These are phyloP conservation scores for Helostoma temminkii DNA, from an alignment of 2,797 vertebrate genomes.

Conservation along the genomic window DNA sequence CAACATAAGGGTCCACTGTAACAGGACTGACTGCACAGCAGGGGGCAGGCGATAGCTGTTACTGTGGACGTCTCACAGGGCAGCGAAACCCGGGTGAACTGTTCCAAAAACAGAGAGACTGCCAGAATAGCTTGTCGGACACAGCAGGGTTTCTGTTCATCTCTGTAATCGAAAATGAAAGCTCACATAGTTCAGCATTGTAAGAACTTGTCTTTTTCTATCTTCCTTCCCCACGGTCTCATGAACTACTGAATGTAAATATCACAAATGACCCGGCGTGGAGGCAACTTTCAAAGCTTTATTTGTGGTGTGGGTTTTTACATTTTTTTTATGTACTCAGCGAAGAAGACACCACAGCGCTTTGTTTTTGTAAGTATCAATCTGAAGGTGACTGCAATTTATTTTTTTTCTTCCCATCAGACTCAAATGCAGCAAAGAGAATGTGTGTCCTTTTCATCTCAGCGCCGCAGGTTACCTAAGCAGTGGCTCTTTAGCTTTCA, in stretches of 20 bases:
- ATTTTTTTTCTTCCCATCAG: conserved; percentile 30
- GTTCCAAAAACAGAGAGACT: conserved; percentile 36
- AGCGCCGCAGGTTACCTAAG: conserved; percentile 18
- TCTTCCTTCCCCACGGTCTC: conserved; percentile 53
- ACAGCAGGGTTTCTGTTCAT: conserved; percentile 27
- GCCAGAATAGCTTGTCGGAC: conserved; percentile 34
- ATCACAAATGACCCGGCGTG: conserved; percentile 50
- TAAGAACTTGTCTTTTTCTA: conserved; percentile 65
- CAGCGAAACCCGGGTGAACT: conserved; percentile 35
- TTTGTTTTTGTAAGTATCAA: conserved; percentile 50
- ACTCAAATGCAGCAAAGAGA: conserved; percentile 69
- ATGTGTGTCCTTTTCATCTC: conserved; percentile 66
- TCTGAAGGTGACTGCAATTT: conserved; percentile 35
- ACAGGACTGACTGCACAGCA: conserved; percentile 67
- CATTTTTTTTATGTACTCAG: conserved; percentile 26
- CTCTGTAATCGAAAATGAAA: conserved; percentile 45
- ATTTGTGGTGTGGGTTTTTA: conserved; percentile 58
- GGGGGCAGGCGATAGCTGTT: conserved; percentile 69
- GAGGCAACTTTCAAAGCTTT: conserved; percentile 78
- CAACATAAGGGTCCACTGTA: conserved; percentile 58
- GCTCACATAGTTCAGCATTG: conserved; percentile 61
- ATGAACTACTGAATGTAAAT: conserved; percentile 84
- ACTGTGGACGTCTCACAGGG: conserved; percentile 35
- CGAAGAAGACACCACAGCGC: conserved; percentile 26
- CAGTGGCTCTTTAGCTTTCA: conserved; percentile 37